phyloP scores from a whole-genome alignment of 2,113 vertebrate species.

The Melanerpes aurifrons region DNA sequence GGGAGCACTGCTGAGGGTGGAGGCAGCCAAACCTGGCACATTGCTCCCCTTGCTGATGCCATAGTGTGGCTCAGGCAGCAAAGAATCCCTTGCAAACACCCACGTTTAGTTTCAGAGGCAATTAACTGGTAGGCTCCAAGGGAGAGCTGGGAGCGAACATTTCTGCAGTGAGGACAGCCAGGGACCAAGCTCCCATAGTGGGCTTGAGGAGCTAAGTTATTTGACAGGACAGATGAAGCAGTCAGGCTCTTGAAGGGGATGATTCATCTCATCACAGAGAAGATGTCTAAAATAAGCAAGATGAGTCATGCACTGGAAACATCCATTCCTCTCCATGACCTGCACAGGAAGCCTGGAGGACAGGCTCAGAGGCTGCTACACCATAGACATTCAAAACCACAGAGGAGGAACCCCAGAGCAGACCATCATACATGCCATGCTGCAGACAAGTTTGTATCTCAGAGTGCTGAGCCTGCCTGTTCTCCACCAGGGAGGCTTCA shows the following conservation, averaged over 20 bases:
- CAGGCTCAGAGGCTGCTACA: not conserved
- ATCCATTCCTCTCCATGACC: not conserved
- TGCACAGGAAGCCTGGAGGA: not conserved
- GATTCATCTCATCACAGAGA: not conserved
- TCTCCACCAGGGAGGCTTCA: not conserved
- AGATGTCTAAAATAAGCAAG: not conserved
- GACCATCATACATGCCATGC: not conserved
- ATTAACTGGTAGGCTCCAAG: not conserved
- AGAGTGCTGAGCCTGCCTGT: not conserved
- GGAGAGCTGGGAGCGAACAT: not conserved
- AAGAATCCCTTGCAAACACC: accelerated
- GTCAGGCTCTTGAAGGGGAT: not conserved
- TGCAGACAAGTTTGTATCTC: not conserved
- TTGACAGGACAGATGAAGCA: not conserved
- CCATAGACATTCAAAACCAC: not conserved
- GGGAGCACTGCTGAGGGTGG: not conserved
- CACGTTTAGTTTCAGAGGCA: not conserved
- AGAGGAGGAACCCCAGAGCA: not conserved
- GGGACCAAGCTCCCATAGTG: not conserved
- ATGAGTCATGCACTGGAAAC: constrained; percentile 5
- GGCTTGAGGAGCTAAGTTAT: not conserved
- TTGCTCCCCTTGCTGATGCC: not conserved
- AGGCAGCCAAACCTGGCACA: not conserved
- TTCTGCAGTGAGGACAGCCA: not conserved
- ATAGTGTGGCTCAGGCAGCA: accelerated